A percentile compares a stretch with the other conserved stretches of the same genome.
Evolutionary conservation across 2,888 invertebrate genomes (phyloP).

Genomic region (Microctonus brassicae): DNA sequence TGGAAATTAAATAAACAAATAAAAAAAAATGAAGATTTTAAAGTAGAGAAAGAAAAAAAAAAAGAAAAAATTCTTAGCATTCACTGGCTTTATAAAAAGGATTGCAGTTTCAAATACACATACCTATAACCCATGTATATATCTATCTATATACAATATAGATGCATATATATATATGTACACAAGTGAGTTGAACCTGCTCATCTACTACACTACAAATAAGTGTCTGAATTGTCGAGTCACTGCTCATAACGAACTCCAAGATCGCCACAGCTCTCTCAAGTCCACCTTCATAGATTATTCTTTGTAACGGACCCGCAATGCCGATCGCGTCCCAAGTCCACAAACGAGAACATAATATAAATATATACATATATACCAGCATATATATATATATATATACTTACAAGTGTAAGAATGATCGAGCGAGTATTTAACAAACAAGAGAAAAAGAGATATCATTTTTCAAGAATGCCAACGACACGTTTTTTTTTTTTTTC

Average conservation of each 20-base stretch:
- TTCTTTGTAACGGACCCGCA: conserved; percentile 46
- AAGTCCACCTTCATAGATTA: conserved; percentile 26
- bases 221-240: conserved; percentile 61
- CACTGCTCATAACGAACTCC: conserved; percentile 68
- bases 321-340: conserved; percentile 31
- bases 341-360: conserved; percentile 18
- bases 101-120: not conserved
- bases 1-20: too few relatives aligned
- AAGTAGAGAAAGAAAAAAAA: not conserved
- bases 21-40: not conserved
- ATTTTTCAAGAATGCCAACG: not conserved
- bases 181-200: not conserved
- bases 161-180: not conserved
- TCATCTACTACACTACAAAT: conserved; percentile 16
- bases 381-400: too few relatives aligned
- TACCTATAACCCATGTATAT: not conserved
- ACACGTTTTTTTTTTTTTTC: conserved; percentile 8
- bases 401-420: not conserved
- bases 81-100: not conserved
- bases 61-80: not conserved
- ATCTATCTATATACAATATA: too few relatives aligned
- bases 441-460: not conserved
- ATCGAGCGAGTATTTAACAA: not conserved
- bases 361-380: too few relatives aligned
- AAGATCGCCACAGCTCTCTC: conserved; percentile 37